phyloP scores from a whole-genome alignment of 1,140 invertebrate genomes.

The Dolichoris vasculosae region DNA sequence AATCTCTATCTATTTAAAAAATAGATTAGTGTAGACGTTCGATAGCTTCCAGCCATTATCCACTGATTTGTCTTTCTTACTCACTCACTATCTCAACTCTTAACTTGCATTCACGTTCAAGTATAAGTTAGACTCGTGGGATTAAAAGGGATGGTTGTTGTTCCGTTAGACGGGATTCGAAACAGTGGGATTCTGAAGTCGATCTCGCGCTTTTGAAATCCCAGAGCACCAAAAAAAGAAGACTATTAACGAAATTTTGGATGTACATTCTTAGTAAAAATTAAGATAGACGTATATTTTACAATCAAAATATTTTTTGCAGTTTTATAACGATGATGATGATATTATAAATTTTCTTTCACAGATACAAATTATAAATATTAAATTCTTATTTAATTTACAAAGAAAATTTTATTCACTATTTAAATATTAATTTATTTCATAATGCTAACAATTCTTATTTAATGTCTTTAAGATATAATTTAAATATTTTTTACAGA shows the following conservation, averaged over 20 bases:
- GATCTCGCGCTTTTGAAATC: slow-evolving; percentile 7
- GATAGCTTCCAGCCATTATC: slow-evolving; percentile 56
- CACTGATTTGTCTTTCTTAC: slow-evolving; percentile 39
- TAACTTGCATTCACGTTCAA: slow-evolving; percentile 45
- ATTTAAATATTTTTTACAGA: too few relatives aligned
- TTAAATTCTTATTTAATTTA: too few relatives aligned
- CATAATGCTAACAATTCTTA: too few relatives aligned
- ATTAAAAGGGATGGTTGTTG: slow-evolving; percentile 63
- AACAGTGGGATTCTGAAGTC: slow-evolving; percentile 7
- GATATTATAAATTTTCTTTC: too few relatives aligned
- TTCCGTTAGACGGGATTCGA: slow-evolving; percentile 57
- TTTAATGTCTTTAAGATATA: too few relatives aligned
- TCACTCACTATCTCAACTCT: not conserved
- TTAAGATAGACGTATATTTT: not conserved
- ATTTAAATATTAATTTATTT: too few relatives aligned
- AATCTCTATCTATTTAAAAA: not conserved
- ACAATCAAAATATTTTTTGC: not conserved
- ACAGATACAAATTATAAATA: too few relatives aligned
- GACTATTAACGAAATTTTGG: slow-evolving; percentile 6
- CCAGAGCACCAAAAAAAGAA: not conserved
- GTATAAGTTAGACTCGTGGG: slow-evolving; percentile 62
- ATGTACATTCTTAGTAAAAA: not conserved
- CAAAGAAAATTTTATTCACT: too few relatives aligned
- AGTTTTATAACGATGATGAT: too few relatives aligned
- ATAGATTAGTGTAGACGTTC: slow-evolving; percentile 37